These are phyloP conservation scores for Cyprinus carpio DNA, from an alignment of 2,113 vertebrate genomes.

Conservation along the genomic window DNA sequence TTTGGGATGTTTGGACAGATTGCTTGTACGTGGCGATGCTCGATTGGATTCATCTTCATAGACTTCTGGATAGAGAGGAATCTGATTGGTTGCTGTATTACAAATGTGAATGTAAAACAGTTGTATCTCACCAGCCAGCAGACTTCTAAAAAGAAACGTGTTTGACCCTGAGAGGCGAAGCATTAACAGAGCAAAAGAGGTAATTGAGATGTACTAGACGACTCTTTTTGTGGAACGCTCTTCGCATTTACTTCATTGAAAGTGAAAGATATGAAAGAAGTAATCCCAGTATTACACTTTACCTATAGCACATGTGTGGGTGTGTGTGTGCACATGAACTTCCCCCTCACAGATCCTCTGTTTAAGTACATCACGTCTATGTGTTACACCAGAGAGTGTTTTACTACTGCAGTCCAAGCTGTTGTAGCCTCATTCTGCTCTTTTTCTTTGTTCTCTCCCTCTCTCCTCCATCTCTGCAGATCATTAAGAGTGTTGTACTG, in stretches of 20 bases:
- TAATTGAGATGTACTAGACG: constrained; percentile 26
- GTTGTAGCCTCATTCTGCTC: constrained; percentile 40
- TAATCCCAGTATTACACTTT: constrained; percentile 40
- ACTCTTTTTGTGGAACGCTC: constrained; percentile 18
- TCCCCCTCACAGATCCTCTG: constrained; percentile 26
- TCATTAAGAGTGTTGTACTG: constrained; percentile 54
- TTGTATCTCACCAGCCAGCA: not conserved
- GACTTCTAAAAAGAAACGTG: not conserved
- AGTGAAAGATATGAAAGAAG: constrained; percentile 36
- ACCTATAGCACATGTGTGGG: constrained; percentile 12
- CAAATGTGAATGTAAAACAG: not conserved
- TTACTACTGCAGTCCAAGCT: constrained; percentile 48
- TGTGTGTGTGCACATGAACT: constrained; percentile 30
- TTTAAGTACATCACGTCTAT: constrained; percentile 51
- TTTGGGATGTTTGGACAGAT: not conserved
- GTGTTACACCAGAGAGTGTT: constrained; percentile 48
- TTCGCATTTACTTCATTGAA: constrained; percentile 31
- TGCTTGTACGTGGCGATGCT: not conserved
- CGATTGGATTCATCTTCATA: not conserved
- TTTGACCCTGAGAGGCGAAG: constrained; percentile 20
- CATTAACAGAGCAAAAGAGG: constrained; percentile 23
- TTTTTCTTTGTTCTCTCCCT: constrained; percentile 34
- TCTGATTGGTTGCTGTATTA: not conserved
- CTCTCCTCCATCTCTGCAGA: constrained; percentile 43
- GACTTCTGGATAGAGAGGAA: not conserved